These are phyloP conservation scores for Chromoteleia sp. DNA, from an alignment of 2,888 invertebrate genomes.

Conservation along the genomic window DNA sequence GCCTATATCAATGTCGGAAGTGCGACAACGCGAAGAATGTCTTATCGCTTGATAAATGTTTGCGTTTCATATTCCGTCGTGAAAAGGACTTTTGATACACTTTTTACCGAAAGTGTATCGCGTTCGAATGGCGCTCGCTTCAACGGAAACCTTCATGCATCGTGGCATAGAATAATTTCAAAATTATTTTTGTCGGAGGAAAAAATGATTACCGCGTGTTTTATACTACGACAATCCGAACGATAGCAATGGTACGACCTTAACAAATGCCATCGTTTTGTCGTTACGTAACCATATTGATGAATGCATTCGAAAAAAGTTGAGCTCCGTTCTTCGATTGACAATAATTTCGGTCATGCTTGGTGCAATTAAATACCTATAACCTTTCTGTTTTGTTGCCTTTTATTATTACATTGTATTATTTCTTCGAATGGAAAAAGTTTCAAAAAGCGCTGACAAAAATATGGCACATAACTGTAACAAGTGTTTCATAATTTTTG, in stretches of 20 bases:
- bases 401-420: too few relatives aligned
- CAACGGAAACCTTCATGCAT: slow-evolving; percentile 33
- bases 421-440: too few relatives aligned
- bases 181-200: slow-evolving; percentile 19
- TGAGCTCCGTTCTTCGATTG: background rate
- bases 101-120: slow-evolving; percentile 49
- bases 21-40: slow-evolving; percentile 48
- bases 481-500: slow-evolving; percentile 46
- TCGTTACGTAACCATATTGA: background rate
- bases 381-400: too few relatives aligned
- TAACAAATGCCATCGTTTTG: background rate
- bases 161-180: slow-evolving; percentile 22
- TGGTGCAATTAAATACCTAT: slow-evolving; percentile 20
- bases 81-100: slow-evolving; percentile 28
- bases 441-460: slow-evolving; percentile 10
- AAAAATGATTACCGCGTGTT: slow-evolving; percentile 6
- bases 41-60: slow-evolving; percentile 59
- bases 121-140: background rate
- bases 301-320: slow-evolving; percentile 13
- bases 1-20: slow-evolving; percentile 34
- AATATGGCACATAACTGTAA: slow-evolving; percentile 47
- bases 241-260: background rate
- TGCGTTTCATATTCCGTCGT: slow-evolving; percentile 21
- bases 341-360: slow-evolving; percentile 17
- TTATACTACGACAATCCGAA: background rate